Percentiles rank a stretch among this genome's conserved stretches.
Evolutionary conservation across 1,140 invertebrate genomes (phyloP).

Genomic region (Neodiprion pinetum): DNA sequence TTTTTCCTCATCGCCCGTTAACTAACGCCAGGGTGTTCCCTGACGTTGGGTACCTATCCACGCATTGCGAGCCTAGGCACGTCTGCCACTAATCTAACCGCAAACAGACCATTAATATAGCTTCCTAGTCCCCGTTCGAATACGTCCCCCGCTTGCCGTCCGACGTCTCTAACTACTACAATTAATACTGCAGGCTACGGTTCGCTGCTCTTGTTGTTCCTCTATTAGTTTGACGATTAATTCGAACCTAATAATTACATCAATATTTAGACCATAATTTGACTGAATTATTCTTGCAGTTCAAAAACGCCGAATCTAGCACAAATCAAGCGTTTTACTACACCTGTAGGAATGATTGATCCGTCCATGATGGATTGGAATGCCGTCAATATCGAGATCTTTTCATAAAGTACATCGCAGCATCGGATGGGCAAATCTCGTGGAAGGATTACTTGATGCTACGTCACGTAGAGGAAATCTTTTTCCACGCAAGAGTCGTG

Average conservation of each 20-base stretch:
- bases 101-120: slow-evolving; percentile 15
- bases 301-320: too few species aligned
- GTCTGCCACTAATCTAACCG: slow-evolving; percentile 5
- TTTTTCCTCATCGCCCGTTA: slow-evolving; percentile 1
- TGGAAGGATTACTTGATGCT: not conserved
- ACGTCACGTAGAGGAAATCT: not conserved
- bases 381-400: too few species aligned
- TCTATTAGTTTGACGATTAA: not conserved
- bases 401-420: not conserved
- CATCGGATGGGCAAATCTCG: not conserved
- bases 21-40: not conserved
- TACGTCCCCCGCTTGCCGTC: not conserved
- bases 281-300: too few species aligned
- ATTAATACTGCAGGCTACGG: not conserved
- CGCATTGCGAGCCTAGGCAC: slow-evolving; percentile 12
- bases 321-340: too few species aligned
- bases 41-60: slow-evolving; percentile 3
- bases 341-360: too few species aligned
- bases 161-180: not conserved
- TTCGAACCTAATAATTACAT: not conserved
- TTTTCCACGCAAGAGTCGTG: not conserved
- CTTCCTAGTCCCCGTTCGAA: not conserved
- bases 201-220: not conserved
- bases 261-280: too few species aligned
- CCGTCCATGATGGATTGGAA: too few species aligned